Base-by-base conservation (phyloP, 2,888 invertebrate species). In the Subacronicta megacephala region DNA sequence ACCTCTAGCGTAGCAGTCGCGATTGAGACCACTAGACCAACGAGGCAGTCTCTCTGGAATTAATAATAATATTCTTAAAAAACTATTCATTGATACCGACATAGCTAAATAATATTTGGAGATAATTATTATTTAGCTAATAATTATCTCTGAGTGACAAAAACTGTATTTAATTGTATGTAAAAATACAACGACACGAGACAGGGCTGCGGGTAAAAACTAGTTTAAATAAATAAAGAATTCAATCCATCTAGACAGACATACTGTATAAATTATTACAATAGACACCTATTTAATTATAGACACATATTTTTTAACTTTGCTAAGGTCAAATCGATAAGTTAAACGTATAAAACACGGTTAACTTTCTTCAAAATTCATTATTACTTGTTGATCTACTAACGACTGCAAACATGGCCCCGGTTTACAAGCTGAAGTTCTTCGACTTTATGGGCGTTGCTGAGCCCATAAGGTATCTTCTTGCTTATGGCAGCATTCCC, bases 371-470 rank as follows among this genome's bases (percentile, higher is more conserved):
- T 16, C 0, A 35, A 9, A 13, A 26, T 46, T n/a, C 23, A 49
- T 64, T 57, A 45, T 38, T 64, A 12, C 37, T 53, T 49, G 49
- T 57, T 26, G 15, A 37, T 33, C 33, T 16, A 43, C 58, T 37
- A 46, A 46, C 1, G 38, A 52, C 47, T 47, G 35, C 55, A 77
- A 62, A 60, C 26, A 81, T 77, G 77, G 75, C 78, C 13, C 72
- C 79, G 2, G 73, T 75, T 17, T 80, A 77, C 66, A 78, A 78
- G 36, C 68, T 85, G 31, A 85, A 80, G 52, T 85, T 77, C 46
- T 84, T 83, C 60, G 69, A 81, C 68, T 67, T 72, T 36, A 83
- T 82, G 80, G 85, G 84, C 31, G 54, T 81, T 15, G 80, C 73
- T 16, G 84, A 84, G 37, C 80, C 84, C 56, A 78, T 83, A 33